Conservation (phyloP, 2,888 invertebrate species). For the Lasioglossum malachurum region DNA sequence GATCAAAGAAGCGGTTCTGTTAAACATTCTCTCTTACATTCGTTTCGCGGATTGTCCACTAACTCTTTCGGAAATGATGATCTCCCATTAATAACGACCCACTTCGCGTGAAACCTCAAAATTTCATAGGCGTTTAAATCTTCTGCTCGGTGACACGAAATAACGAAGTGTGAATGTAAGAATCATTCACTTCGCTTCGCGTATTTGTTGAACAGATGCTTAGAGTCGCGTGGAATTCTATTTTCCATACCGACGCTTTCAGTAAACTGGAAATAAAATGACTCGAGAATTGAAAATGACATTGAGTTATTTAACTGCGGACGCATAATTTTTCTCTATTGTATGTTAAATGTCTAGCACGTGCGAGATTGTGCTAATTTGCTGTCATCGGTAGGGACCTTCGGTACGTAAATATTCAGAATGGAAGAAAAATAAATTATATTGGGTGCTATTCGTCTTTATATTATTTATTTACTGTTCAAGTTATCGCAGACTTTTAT, state of each 20-base stretch:
- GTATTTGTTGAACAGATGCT: background rate
- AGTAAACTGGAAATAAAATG: no score
- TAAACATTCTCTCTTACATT: background rate
- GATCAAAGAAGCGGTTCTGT: slow-evolving; percentile 26
- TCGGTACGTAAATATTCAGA: no score
- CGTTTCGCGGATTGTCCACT: background rate
- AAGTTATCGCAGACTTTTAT: no score
- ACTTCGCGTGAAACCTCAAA: background rate
- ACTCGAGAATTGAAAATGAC: no score
- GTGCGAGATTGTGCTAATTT: no score
- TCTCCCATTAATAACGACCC: background rate
- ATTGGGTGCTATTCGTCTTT: no score
- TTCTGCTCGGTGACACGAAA: background rate
- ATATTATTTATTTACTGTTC: no score
- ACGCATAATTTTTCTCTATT: background rate
- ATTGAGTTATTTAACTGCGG: no score
- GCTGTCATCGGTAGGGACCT: no score
- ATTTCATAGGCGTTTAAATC: background rate
- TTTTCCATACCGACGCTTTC: background rate
- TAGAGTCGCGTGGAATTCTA: background rate
- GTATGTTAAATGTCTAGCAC: no score
- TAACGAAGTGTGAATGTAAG: background rate
- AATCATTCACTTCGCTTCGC: background rate
- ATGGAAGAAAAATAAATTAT: no score
- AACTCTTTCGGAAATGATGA: background rate